Percentiles rank a stretch among this genome's conserved stretches.
These are phyloP conservation scores for Sinonovacula constricta DNA, from an alignment of 1,140 invertebrate genomes.

Conservation along the genomic window DNA sequence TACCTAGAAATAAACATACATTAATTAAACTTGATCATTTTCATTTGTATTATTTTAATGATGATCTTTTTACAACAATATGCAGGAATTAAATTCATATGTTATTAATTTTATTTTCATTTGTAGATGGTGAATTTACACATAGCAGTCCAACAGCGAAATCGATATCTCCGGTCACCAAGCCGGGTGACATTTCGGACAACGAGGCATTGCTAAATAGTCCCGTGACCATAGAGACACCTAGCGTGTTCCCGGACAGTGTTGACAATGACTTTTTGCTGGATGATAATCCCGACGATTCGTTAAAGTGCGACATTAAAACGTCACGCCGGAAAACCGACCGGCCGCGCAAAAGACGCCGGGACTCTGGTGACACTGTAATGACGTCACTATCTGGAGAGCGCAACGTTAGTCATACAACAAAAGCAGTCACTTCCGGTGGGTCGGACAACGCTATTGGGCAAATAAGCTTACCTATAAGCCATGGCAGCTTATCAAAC, in stretches of 20 bases:
- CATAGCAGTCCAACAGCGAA: too few species aligned
- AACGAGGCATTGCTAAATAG: too few species aligned
- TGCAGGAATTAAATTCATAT: too few species aligned
- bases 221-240: neutral
- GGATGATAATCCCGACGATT: conserved; percentile 30
- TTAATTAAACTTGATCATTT: too few species aligned
- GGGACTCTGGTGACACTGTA: conserved; percentile 52
- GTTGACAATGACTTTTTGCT: conserved; percentile 75
- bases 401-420: conserved; percentile 2
- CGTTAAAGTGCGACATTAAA: conserved; percentile 61
- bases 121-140: too few species aligned
- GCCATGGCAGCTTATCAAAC: conserved; percentile 29
- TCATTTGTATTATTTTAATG: too few species aligned
- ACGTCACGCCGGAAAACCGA: conserved; percentile 76
- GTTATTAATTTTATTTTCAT: too few species aligned
- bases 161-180: too few species aligned
- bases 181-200: too few species aligned
- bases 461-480: conserved; percentile 16
- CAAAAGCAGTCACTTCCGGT: neutral
- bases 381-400: neutral
- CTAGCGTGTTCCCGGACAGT: conserved; percentile 43
- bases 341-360: conserved; percentile 71
- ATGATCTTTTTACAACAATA: too few species aligned
- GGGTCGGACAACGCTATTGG: neutral
- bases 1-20: too few species aligned